A percentile compares a stretch with the other conserved stretches of the same genome.
phyloP scores from a whole-genome alignment of 2,113 vertebrate species.

The Onychostruthus taczanowskii region DNA sequence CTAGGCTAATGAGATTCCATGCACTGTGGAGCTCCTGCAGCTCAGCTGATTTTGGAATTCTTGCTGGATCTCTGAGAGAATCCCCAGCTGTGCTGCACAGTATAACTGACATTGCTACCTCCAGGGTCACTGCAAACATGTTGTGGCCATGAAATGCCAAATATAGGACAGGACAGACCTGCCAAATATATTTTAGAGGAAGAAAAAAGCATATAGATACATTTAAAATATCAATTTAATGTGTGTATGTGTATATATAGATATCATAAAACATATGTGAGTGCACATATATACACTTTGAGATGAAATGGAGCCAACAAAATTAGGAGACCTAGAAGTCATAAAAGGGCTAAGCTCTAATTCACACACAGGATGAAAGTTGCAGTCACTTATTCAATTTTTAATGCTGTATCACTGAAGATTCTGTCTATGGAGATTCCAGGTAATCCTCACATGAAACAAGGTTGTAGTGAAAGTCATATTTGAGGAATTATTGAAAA shows the following conservation, averaged over 20 bases:
- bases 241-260: accelerated
- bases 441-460: slow-evolving; percentile 31
- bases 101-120: accelerated
- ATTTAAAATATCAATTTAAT: neutral
- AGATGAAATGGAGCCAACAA: neutral
- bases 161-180: neutral
- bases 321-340: neutral
- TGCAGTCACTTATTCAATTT: neutral
- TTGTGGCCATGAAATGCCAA: neutral
- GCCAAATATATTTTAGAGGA: neutral
- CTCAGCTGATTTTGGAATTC: neutral
- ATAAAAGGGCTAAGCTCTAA: neutral
- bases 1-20: neutral
- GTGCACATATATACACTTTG: neutral
- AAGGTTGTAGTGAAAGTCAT: neutral
- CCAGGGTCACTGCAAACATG: neutral
- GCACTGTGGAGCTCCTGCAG: neutral
- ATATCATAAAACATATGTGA: neutral
- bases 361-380: neutral
- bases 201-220: neutral
- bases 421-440: slow-evolving; percentile 5
- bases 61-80: neutral
- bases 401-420: neutral
- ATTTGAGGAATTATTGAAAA: slow-evolving; percentile 20
- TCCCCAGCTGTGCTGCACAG: neutral